Base-by-base conservation (phyloP, 92 coral and sea anemone genomes). In the Zoanthus gigantus region DNA sequence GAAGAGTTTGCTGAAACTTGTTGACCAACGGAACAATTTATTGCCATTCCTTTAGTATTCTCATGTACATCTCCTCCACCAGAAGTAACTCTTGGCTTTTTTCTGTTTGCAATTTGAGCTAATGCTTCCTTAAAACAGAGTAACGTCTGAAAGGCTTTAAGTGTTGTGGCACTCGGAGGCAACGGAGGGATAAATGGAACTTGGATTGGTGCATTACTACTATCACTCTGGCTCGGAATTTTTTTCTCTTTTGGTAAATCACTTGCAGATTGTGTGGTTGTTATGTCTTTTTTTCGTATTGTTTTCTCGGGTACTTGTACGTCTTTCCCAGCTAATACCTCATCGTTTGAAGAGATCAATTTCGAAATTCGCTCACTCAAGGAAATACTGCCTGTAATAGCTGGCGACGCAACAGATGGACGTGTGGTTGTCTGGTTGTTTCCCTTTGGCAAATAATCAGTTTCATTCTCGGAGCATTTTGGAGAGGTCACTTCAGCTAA, bases 151-250 rank as follows among this genome's bases (percentile, higher is more conserved):
- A 95, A 91, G 0, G 94, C 95, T 77, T 68, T 91, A 52, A 97
- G 76, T 23, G 99, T 97, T 32, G 97, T 92, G 46, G 78, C 76
- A 46, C 94, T 89, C 2, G 99, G 99, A 32, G 99, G 99, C 58
- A 97, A 95, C 29, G 97, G 97, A 4, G 99, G 99, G 65, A 97
- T 93, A 3, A 78, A 76, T 37, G 96, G 94, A n/a, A 79, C 92
- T 17, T 88, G 91, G 29, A 32, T 7, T 5, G 29, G 14, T 30
- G 28, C 8, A 37, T 37, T 58, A 53, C 23, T 53, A 18, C 30
- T 16, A 18, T 34, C 44, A 37, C 56, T 34, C 48, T 79, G 60
- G 37, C 10, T 37, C 3, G 73, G 44, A 18, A 9, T n/a, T 60
- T 9, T 67, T 45, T 13, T 23, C 31, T 79, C n/a, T n/a, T 5